Base-by-base conservation (phyloP, 2,797 vertebrate genomes). In the Morus bassanus region DNA sequence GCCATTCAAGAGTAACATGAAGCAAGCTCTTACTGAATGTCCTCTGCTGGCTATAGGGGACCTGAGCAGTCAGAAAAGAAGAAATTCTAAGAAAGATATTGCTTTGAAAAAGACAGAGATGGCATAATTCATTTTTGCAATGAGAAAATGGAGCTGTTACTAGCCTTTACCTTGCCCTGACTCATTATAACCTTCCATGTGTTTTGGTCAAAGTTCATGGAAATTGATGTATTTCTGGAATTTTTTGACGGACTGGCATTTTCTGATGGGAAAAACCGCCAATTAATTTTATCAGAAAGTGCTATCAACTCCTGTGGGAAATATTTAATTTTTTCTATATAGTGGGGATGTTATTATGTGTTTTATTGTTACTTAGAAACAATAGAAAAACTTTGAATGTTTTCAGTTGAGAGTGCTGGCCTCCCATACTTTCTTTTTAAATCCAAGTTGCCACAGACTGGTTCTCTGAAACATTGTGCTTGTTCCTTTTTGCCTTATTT, bases 351-450 rank as follows among this genome's bases (percentile, higher is more conserved):
- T 90, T 91, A 81, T 93, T 75, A 59, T 30, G 43, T 84, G 54
- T 65, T 93, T 93, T 87, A 82, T 48, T 83, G n/a, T 54, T 85
- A 73, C 83, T 92, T 85, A 90, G 74, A 81, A 96, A 86, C 7
- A 92, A 76, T 57, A 39, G 57, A 21, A 78, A 86, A 86, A 46
- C 8, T 64, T 73, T 50, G 88, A 74, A 35, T 45, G 19, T 70
- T 93, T 95, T 95, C 50, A 46, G 6, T 63, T 61, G 69, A 80
- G 31, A 65, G 17, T 46, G n/a, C 41, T 87, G 51, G 21, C 74
- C 73, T 94, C 70, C 48, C 48, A 85, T 56, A 53, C 35, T 72
- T 85, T 91, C 24, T 59, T 61, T 95, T 88, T 45, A 82, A 93
- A 81, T 84, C 21, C 54, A 85, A 19, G 54, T 57, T 80, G 81